These are phyloP conservation scores for Danaus melanippus DNA, from an alignment of 1,140 invertebrate genomes.

Conservation along the genomic window DNA sequence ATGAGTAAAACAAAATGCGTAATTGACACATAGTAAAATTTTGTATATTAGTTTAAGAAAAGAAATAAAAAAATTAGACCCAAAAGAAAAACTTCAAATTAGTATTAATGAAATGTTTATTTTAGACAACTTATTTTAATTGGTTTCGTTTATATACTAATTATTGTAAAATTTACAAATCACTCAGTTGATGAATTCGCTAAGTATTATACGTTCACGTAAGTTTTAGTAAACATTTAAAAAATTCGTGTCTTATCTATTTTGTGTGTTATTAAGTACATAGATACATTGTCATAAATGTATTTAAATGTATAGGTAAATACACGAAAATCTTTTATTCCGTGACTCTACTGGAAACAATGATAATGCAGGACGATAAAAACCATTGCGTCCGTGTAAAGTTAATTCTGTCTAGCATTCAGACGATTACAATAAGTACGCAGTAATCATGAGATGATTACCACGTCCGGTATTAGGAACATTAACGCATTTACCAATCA, in stretches of 20 bases:
- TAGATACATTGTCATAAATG: conserved; percentile 9
- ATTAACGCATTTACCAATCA: conserved; percentile 55
- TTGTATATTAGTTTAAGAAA: no score
- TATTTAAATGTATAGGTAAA: conserved; percentile 1
- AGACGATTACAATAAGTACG: conserved; percentile 55
- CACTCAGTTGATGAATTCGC: conserved; percentile 18
- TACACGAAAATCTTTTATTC: conserved; percentile 11
- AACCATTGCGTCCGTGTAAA: conserved; percentile 47
- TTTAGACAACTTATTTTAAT: no score
- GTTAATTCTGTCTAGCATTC: conserved; percentile 43
- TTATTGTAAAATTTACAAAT: conserved; percentile 2
- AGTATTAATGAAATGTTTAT: no score
- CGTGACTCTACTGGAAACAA: conserved; percentile 23
- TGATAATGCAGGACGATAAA: conserved; percentile 30
- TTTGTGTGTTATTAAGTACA: conserved; percentile 6
- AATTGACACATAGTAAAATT: no score
- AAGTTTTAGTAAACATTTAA: conserved; percentile 12
- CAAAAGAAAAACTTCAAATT: no score
- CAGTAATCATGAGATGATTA: conserved; percentile 60
- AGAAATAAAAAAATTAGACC: no score
- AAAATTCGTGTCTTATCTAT: conserved; percentile 38
- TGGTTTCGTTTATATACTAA: no score
- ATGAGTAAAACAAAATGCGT: no score
- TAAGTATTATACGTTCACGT: conserved; percentile 1
- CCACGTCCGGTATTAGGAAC: conserved; percentile 46